These are phyloP conservation scores for Elaphurus davidianus DNA, from an alignment of 2,113 vertebrate genomes.

Conservation along the genomic window DNA sequence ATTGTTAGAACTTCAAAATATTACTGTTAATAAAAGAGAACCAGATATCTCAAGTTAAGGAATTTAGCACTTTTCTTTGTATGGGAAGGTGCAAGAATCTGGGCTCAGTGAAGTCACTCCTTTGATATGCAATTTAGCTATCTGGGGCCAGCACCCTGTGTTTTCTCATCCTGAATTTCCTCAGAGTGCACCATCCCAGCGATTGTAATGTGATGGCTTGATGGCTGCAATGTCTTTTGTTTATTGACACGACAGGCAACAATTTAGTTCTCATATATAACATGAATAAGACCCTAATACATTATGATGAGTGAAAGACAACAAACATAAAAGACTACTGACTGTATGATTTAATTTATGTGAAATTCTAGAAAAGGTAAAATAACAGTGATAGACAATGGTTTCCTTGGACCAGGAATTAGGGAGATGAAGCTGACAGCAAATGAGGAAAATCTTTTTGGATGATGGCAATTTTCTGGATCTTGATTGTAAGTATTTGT, in stretches of 20 bases:
- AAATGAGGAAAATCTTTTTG: background rate
- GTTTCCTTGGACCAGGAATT: background rate
- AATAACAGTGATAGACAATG: background rate
- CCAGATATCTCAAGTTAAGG: background rate
- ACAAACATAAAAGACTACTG: background rate
- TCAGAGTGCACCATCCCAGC: background rate
- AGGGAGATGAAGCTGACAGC: background rate
- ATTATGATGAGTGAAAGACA: background rate
- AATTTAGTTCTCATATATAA: background rate
- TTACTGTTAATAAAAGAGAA: background rate
- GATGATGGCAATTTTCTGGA: background rate
- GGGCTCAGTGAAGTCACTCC: background rate
- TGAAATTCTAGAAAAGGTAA: background rate
- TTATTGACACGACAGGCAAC: background rate
- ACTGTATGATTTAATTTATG: background rate
- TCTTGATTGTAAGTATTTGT: background rate
- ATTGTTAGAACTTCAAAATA: background rate
- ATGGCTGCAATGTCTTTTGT: background rate
- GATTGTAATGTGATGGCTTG: background rate
- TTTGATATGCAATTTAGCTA: background rate
- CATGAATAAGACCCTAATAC: background rate
- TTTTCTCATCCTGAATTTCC: background rate
- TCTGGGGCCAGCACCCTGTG: background rate
- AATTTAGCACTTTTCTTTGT: background rate
- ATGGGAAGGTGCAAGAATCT: background rate